Evolutionary conservation across 1,140 invertebrate genomes (phyloP), one percentile per base, ranked within the genome.

Genomic region (Physella acuta): DNA sequence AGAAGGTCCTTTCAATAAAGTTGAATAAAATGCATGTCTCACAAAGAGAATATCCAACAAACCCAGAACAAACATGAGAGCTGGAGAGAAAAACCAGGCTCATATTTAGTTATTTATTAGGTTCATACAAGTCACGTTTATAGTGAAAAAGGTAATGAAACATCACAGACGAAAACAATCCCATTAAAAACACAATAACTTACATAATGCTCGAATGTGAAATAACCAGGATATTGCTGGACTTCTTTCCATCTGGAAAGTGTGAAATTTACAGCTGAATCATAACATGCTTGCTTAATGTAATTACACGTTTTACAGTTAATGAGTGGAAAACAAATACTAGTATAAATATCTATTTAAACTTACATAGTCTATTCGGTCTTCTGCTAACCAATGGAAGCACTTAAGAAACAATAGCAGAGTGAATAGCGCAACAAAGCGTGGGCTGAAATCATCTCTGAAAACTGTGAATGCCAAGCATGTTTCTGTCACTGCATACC

Each of bases 321-420:
- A n/a, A n/a, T n/a, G n/a, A n/a, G n/a, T n/a, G n/a, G n/a, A n/a
- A n/a, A n/a, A n/a, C n/a, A n/a, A n/a, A n/a, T n/a, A n/a, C n/a
- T n/a, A n/a, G n/a, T n/a, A n/a, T n/a, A n/a, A n/a, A n/a, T n/a
- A n/a, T n/a, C n/a, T n/a, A n/a, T n/a, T n/a, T 31, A 11, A 60
- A 66, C 92, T 93, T 89, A 97, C 95, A 90, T 94, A 99, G 87
- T 99, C 97, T 34, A 99, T 95, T 83, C 98, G 89, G 80, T 99
- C 97, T 87, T 99, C 98, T 37, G 94, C 94, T 24, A 99, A 86
- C 98, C 98, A 99, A 88, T 99, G 98, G 88, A 99, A 99, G 85
- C 95, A 96, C 88, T 99, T 99, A 20, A 99, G 85, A 85, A 99
- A 99, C 49, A 99, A 88, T 36, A 99, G 88, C 26, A 99, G 88